Base-by-base conservation (phyloP, 2,113 vertebrate genomes). In the Megaceryle maxima region DNA sequence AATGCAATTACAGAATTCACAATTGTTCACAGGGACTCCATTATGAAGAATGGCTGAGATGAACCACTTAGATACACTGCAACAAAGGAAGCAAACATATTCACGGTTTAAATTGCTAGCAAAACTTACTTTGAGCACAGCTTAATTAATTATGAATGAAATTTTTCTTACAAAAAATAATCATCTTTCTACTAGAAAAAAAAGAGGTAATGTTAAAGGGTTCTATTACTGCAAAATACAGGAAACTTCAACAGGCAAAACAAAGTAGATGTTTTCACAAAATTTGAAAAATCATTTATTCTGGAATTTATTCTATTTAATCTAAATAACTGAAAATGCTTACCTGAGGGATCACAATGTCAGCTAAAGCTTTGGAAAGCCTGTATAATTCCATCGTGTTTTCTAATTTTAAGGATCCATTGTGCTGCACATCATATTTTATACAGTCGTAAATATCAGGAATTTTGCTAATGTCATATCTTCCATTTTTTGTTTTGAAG, bases 371-470 rank as follows among this genome's bases (percentile, higher is more conserved):
- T 87, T 99, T 99, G 26, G 99, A 99, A 84, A 99, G 97, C n/a
- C 98, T 98, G 84, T 99, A 99, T 69, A 99, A 96, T 95, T 99
- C 99, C 98, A 99, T 99, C 70, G 98, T 99, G 94, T 99, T 97
- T 96, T 99, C 98, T 96, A 99, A 97, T 92, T 99, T 98, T 91
- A 99, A 97, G 16, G 98, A 99, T 89, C 98, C 97, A 37, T 99
- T 99, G 96, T 99, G 99, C 75, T 99, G 99, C 67, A 99, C 99
- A 3, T 99, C 99, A 3, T 99, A 99, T 95, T 99, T 99, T 96
- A 99, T 99, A 96, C 99, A 99, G 92, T 99, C 99, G 14, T 99
- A 99, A 92, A 99, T 99, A 92, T 99, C 99, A 72, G 99, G 99
- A 74, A 99, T 99, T 98, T 99, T 99, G 96, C 99, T 99, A 92